Conservation (phyloP, 1,140 invertebrate genomes). For the Phymastichus coffea region DNA sequence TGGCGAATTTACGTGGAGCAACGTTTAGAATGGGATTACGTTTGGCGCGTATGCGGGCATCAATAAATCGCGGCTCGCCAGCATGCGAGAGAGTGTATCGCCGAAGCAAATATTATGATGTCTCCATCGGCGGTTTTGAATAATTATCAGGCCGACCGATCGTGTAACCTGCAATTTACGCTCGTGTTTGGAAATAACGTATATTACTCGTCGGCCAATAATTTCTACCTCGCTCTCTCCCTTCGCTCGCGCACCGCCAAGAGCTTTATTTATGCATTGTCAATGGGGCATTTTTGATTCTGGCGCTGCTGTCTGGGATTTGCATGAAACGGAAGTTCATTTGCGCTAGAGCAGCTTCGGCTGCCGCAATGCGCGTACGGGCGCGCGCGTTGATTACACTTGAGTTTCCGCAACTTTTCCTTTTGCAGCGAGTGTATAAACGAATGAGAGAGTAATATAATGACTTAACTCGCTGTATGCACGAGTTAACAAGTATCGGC, state of each 20-base stretch:
- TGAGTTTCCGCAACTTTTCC: no score
- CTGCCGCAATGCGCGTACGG: no score
- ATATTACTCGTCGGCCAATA: no score
- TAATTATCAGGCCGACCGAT: constrained; percentile 19
- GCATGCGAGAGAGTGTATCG: neutral
- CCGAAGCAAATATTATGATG: constrained; percentile 15
- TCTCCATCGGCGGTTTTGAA: constrained; percentile 21
- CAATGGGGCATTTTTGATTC: constrained; percentile 22
- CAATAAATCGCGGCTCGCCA: no score
- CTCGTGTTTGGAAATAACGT: constrained; percentile 15
- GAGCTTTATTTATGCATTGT: constrained; percentile 21
- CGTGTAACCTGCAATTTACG: constrained; percentile 18
- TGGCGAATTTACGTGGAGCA: no score
- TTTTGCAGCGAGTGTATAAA: no score
- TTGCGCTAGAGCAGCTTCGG: neutral
- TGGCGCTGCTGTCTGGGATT: neutral
- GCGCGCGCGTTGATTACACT: no score
- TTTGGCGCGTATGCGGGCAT: no score
- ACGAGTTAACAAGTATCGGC: constrained; percentile 41
- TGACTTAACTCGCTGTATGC: constrained; percentile 45
- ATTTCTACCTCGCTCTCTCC: no score
- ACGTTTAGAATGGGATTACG: no score
- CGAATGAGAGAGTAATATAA: no score
- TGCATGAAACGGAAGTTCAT: constrained; percentile 25
- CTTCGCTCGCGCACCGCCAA: no score